phyloP scores from a whole-genome alignment of 2,113 vertebrate genomes.

The Diphyllodes magnificus region DNA sequence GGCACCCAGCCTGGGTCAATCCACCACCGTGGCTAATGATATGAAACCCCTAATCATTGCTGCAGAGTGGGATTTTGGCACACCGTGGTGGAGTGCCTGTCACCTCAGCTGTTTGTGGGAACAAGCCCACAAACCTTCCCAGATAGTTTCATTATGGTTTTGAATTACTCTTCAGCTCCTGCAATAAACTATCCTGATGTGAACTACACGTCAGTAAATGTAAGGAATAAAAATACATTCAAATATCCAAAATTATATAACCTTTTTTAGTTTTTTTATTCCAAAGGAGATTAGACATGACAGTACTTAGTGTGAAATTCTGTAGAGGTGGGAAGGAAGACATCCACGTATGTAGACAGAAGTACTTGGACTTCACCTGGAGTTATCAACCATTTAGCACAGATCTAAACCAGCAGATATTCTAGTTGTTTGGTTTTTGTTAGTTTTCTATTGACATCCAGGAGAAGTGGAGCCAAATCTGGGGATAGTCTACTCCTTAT shows the following conservation, averaged over 20 bases:
- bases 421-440: not conserved
- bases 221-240: not conserved
- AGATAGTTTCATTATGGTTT: not conserved
- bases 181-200: not conserved
- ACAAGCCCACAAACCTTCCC: not conserved
- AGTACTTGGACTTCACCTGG: not conserved
- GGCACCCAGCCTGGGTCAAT: not conserved
- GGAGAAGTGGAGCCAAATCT: not conserved
- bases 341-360: not conserved
- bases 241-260: not conserved
- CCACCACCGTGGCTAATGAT: not conserved
- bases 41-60: not conserved
- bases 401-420: not conserved
- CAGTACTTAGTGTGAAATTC: not conserved
- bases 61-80: not conserved
- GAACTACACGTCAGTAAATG: accelerated
- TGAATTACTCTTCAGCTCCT: not conserved
- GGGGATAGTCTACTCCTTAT: not conserved
- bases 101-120: not conserved
- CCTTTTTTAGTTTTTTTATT: not conserved
- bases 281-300: not conserved
- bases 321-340: not conserved
- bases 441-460: not conserved
- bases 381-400: not conserved
- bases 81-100: accelerated